Conservation (phyloP, 2,113 vertebrate genomes). For the Phaethon lepturus region DNA sequence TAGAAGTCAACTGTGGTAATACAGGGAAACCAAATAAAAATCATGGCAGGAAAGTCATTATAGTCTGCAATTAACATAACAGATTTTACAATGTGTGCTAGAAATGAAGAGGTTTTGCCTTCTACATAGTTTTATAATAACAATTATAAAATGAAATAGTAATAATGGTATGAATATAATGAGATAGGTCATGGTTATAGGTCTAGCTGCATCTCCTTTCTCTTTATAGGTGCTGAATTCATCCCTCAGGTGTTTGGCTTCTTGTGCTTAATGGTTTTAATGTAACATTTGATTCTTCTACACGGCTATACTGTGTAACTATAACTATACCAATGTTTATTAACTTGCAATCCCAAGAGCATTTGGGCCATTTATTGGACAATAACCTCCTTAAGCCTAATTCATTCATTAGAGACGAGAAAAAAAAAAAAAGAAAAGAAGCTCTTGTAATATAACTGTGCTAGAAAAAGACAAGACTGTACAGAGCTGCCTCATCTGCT, state of each 20-base stretch:
- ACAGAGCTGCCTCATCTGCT: not conserved
- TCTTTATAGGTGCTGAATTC: not conserved
- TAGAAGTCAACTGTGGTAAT: not conserved
- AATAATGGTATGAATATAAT: not conserved
- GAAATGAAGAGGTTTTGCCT: not conserved
- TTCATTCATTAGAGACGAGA: not conserved
- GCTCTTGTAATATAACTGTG: not conserved
- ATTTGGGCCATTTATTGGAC: not conserved
- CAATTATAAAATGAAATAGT: not conserved
- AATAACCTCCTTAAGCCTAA: not conserved
- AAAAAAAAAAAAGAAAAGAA: not conserved
- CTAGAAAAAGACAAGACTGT: not conserved
- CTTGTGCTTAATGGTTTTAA: not conserved
- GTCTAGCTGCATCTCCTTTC: not conserved
- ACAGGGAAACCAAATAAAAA: constrained; percentile 17
- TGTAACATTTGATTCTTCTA: not conserved
- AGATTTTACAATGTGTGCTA: not conserved
- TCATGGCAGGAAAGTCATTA: not conserved
- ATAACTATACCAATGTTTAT: not conserved
- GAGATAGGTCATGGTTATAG: not conserved
- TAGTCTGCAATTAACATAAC: not conserved
- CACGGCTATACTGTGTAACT: not conserved
- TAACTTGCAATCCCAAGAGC: not conserved
- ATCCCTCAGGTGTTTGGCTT: not conserved
- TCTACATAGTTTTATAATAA: not conserved